Conservation (phyloP, 2,797 vertebrate genomes). For the Valencia hispanica region DNA sequence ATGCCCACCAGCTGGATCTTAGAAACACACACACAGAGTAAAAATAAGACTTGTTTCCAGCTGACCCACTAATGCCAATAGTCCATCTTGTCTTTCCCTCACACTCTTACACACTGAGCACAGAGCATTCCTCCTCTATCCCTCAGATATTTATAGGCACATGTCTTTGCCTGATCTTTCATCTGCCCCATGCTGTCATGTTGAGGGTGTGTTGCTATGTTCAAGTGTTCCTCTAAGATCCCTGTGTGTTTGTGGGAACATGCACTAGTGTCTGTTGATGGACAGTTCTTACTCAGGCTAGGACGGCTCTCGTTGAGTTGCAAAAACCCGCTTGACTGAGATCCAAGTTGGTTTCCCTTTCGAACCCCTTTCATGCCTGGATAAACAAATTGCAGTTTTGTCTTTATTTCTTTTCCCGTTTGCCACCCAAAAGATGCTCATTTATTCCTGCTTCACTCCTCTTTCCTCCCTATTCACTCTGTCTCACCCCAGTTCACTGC, state of each 20-base stretch:
- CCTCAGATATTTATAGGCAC: slow-evolving; percentile 69
- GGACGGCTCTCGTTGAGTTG: slow-evolving; percentile 9
- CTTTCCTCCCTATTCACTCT: slow-evolving; percentile 42
- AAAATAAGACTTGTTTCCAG: slow-evolving; percentile 31
- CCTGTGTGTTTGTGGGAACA: slow-evolving; percentile 9
- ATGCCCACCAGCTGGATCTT: slow-evolving; percentile 31
- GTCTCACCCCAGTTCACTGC: slow-evolving; percentile 25
- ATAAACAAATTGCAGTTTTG: slow-evolving; percentile 49
- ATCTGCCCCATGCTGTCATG: slow-evolving; percentile 55
- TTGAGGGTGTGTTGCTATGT: slow-evolving; percentile 45
- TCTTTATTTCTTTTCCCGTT: slow-evolving; percentile 17
- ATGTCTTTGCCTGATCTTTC: slow-evolving; percentile 55
- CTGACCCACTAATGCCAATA: slow-evolving; percentile 43
- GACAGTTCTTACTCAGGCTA: slow-evolving; percentile 19
- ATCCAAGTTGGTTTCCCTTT: slow-evolving; percentile 23
- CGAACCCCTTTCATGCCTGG: slow-evolving; percentile 24
- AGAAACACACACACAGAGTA: slow-evolving; percentile 4
- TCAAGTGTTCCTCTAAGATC: slow-evolving; percentile 52
- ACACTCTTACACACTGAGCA: slow-evolving; percentile 12
- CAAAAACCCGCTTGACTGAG: slow-evolving; percentile 12
- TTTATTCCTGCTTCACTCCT: slow-evolving; percentile 37
- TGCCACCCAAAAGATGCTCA: slow-evolving; percentile 14
- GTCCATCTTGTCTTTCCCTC: slow-evolving; percentile 33
- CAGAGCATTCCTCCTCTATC: slow-evolving; percentile 53
- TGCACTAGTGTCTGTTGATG: slow-evolving; percentile 16